A percentile compares a stretch with the other conserved stretches of the same genome.
Conservation (phyloP, 2,113 vertebrate genomes). For the Tyrannus savana region DNA sequence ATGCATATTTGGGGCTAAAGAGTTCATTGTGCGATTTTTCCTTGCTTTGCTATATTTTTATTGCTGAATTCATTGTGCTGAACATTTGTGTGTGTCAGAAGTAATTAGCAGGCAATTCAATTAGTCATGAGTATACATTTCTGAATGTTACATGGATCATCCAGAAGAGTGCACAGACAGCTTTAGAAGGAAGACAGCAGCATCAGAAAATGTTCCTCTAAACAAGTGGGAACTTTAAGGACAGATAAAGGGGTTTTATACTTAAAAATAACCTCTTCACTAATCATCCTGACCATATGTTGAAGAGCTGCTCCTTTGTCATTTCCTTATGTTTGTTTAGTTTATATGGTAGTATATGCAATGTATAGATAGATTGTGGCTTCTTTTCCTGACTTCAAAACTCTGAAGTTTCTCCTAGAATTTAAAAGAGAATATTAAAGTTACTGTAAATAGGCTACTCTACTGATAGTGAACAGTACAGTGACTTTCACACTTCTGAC, state of each 20-base stretch:
- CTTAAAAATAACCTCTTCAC: slow-evolving; percentile 53
- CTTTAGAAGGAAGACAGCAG: slow-evolving; percentile 9
- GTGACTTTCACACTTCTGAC: background rate
- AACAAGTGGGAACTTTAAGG: slow-evolving; percentile 20
- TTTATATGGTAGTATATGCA: background rate
- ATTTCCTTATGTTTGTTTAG: slow-evolving; percentile 69
- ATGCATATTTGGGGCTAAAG: slow-evolving; percentile 4
- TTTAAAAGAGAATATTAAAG: slow-evolving; percentile 8
- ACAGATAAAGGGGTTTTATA: background rate
- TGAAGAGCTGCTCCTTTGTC: slow-evolving; percentile 47
- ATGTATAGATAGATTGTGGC: slow-evolving; percentile 30
- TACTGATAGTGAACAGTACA: background rate
- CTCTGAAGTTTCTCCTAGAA: slow-evolving; percentile 5
- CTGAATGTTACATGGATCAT: slow-evolving; percentile 17
- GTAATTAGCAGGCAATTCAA: slow-evolving; percentile 25
- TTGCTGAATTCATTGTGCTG: slow-evolving; percentile 26
- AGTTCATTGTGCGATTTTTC: slow-evolving; percentile 5
- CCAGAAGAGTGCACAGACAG: slow-evolving; percentile 1
- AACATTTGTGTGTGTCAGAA: slow-evolving; percentile 23
- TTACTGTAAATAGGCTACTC: background rate
- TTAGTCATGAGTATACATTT: slow-evolving; percentile 29
- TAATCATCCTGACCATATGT: slow-evolving; percentile 42
- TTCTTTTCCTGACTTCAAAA: slow-evolving; percentile 50
- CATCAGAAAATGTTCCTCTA: slow-evolving; percentile 8
- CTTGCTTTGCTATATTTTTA: slow-evolving; percentile 22